Conservation (phyloP, 2,797 vertebrate species). For the Pampus argenteus region DNA sequence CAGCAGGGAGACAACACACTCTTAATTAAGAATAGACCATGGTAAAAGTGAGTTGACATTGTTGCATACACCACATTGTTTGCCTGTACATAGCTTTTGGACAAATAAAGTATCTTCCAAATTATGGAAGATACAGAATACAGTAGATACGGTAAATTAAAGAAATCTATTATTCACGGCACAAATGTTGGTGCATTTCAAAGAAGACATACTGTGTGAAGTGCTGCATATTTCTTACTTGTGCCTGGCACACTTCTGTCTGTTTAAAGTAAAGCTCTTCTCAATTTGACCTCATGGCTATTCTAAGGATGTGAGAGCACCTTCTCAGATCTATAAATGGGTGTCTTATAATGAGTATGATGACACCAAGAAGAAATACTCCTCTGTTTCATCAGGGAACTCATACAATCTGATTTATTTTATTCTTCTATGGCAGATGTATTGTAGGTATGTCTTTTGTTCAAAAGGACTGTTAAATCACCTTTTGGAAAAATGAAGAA, state of each 20-base stretch:
- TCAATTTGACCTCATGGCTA: constrained; percentile 80
- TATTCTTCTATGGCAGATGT: constrained; percentile 55
- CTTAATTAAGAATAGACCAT: neutral
- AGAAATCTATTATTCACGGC: constrained; percentile 27
- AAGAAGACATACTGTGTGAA: constrained; percentile 16
- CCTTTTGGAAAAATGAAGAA: constrained; percentile 18
- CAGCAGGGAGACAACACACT: constrained; percentile 72
- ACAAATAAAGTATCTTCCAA: constrained; percentile 17
- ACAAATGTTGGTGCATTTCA: constrained; percentile 19
- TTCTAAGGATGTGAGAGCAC: constrained; percentile 81
- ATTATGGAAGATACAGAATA: constrained; percentile 5
- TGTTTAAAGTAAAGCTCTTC: constrained; percentile 67
- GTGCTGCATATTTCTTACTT: constrained; percentile 35
- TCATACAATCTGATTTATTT: constrained; percentile 63
- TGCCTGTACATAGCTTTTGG: neutral
- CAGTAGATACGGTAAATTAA: constrained; percentile 23
- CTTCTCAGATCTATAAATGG: constrained; percentile 84
- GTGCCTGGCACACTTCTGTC: constrained; percentile 67
- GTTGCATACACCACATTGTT: neutral
- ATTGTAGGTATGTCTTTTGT: constrained; percentile 50
- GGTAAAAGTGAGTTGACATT: too few species aligned
- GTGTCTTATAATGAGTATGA: constrained; percentile 79
- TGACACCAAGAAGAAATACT: constrained; percentile 81
- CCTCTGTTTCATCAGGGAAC: constrained; percentile 72
- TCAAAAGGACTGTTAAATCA: constrained; percentile 53